Conservation (phyloP, 1,140 invertebrate genomes). For the Xylocopa sonorina region DNA sequence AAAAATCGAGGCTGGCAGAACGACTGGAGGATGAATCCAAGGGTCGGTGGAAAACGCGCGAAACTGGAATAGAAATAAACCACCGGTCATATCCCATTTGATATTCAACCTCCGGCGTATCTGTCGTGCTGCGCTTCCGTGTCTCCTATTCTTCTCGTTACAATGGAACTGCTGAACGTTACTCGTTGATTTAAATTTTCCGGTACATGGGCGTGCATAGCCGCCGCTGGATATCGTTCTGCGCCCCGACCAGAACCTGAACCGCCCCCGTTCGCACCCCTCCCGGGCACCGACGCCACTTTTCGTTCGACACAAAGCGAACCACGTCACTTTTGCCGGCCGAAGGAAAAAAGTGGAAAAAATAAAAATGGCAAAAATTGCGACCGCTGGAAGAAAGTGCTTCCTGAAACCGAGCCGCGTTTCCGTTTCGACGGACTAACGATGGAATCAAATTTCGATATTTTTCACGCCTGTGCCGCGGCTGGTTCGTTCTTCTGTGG, state of each 20-base stretch:
- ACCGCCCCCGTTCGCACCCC: neutral
- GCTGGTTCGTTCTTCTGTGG: neutral
- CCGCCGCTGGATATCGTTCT: constrained; percentile 35
- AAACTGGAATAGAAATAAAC: constrained; percentile 66
- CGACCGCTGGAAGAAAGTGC: constrained; percentile 15
- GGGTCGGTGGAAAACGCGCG: constrained; percentile 7
- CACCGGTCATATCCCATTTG: constrained; percentile 68
- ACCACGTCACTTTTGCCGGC: constrained; percentile 38
- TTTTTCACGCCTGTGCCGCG: neutral
- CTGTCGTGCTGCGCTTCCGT: constrained; percentile 64
- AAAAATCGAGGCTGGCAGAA: neutral
- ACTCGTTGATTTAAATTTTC: constrained; percentile 74
- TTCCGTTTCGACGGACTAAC: constrained; percentile 36
- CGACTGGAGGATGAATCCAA: neutral
- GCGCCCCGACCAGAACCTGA: neutral
- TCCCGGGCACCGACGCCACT: neutral
- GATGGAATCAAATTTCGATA: constrained; percentile 51
- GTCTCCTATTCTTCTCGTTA: constrained; percentile 65
- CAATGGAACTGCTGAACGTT: constrained; percentile 67
- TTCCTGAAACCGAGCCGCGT: constrained; percentile 41
- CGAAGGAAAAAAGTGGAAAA: neutral
- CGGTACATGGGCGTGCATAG: constrained; percentile 57
- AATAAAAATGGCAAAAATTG: constrained; percentile 22
- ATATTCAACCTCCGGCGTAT: constrained; percentile 72
- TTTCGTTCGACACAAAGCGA: constrained; percentile 41